Percentiles rank a stretch among this genome's conserved stretches.
These are phyloP conservation scores for Aix galericulata DNA, from an alignment of 2,113 vertebrate species.

Conservation along the genomic window DNA sequence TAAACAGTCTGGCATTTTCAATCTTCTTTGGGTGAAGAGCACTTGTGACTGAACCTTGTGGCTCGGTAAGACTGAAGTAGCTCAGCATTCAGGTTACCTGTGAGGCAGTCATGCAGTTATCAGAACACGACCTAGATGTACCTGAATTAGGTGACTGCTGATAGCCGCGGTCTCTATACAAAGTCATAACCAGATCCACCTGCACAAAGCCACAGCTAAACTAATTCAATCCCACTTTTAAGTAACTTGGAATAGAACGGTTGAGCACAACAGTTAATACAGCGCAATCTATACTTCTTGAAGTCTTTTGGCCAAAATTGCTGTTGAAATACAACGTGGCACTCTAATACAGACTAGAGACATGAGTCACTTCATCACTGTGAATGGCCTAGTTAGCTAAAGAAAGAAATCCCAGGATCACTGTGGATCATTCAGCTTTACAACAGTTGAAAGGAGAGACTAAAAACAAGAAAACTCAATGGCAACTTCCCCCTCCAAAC, in stretches of 20 bases:
- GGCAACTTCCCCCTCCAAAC: not conserved
- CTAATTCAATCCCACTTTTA: not conserved
- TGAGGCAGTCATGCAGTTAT: not conserved
- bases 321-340: not conserved
- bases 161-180: not conserved
- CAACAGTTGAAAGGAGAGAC: not conserved
- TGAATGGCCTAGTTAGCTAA: accelerated
- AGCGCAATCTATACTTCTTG: not conserved
- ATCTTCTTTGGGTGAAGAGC: not conserved
- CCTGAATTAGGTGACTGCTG: not conserved
- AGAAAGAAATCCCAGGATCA: not conserved
- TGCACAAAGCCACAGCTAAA: not conserved
- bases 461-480: not conserved
- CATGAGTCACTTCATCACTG: accelerated
- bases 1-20: not conserved
- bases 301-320: not conserved
- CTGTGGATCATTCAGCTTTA: not conserved
- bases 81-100: not conserved
- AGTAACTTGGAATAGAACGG: not conserved
- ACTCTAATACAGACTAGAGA: not conserved
- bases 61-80: not conserved
- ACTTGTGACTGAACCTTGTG: not conserved
- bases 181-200: not conserved
- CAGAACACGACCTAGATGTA: accelerated
- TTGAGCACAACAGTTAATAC: not conserved